Conservation (phyloP, 2,888 invertebrate species). For the Eutolmus rufibarbis region DNA sequence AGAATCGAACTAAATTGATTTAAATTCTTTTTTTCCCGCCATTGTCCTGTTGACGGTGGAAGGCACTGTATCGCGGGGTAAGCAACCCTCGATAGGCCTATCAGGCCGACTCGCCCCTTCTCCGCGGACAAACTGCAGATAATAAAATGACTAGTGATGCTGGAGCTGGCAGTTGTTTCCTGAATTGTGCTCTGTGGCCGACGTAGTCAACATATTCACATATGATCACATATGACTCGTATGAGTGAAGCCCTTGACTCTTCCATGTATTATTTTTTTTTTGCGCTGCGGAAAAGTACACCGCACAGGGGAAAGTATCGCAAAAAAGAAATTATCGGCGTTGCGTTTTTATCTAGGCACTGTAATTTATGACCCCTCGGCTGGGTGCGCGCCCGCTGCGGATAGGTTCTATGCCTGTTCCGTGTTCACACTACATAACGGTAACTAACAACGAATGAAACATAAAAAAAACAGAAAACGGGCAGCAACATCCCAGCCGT, state of each 20-base stretch:
- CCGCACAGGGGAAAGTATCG: conserved; percentile 10
- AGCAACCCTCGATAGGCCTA: neutral
- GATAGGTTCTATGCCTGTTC: conserved; percentile 34
- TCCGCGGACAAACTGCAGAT: neutral
- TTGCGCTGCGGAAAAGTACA: conserved; percentile 11
- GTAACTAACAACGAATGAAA: conserved; percentile 28
- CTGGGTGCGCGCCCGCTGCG: conserved; percentile 41
- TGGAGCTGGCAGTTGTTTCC: conserved; percentile 24
- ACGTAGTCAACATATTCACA: neutral
- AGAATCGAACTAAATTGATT: conserved; percentile 41
- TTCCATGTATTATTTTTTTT: neutral
- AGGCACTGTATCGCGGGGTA: neutral
- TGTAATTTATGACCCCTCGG: conserved; percentile 47
- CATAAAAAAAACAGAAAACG: conserved; percentile 28
- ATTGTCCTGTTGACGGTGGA: neutral
- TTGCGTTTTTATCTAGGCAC: conserved; percentile 47
- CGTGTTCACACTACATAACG: conserved; percentile 44
- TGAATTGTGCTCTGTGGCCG: neutral
- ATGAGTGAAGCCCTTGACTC: conserved; percentile 16
- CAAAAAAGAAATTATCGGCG: conserved; percentile 46
- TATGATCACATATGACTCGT: conserved; percentile 18
- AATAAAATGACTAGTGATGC: conserved; percentile 38
- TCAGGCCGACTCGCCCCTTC: neutral
- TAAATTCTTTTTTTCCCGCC: conserved; percentile 21
- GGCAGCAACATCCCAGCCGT: conserved; percentile 23